phyloP scores from a whole-genome alignment of 2,113 vertebrate species.

The Sardina pilchardus region DNA sequence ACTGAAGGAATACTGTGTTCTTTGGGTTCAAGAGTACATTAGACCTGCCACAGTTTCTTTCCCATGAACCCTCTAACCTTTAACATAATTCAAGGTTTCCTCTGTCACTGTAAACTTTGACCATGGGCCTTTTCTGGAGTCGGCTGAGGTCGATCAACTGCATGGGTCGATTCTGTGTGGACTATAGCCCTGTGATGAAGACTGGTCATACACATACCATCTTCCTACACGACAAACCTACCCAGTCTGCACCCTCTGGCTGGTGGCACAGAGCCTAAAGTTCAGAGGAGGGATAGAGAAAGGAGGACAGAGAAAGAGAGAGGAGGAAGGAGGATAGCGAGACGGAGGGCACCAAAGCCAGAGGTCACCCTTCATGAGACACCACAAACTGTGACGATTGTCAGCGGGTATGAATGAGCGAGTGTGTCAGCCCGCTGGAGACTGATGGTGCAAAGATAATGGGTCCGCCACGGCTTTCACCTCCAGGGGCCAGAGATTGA shows the following conservation, averaged over 20 bases:
- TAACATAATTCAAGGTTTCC: background rate
- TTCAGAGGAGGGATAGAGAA: background rate
- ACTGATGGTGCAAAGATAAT: slow-evolving; percentile 46
- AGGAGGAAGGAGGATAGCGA: background rate
- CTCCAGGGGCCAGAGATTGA: slow-evolving; percentile 34
- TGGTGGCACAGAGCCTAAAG: background rate
- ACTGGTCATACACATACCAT: background rate
- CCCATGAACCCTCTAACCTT: background rate
- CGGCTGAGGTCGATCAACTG: background rate
- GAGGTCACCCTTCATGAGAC: slow-evolving; percentile 23
- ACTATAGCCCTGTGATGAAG: background rate
- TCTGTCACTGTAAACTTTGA: slow-evolving; percentile 4
- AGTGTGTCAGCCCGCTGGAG: slow-evolving; percentile 36
- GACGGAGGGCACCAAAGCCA: slow-evolving; percentile 7
- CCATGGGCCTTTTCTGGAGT: background rate
- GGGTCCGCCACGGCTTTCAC: slow-evolving; percentile 21
- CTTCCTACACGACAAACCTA: background rate
- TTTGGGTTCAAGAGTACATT: background rate
- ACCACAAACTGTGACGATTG: slow-evolving; percentile 36
- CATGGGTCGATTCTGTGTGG: background rate
- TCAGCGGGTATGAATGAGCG: slow-evolving; percentile 34
- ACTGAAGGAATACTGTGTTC: background rate
- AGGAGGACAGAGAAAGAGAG: background rate
- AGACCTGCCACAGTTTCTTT: background rate
- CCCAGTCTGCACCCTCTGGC: background rate